Base-by-base conservation (phyloP, 2,888 invertebrate species). In the Omphaloscelis lunosa region DNA sequence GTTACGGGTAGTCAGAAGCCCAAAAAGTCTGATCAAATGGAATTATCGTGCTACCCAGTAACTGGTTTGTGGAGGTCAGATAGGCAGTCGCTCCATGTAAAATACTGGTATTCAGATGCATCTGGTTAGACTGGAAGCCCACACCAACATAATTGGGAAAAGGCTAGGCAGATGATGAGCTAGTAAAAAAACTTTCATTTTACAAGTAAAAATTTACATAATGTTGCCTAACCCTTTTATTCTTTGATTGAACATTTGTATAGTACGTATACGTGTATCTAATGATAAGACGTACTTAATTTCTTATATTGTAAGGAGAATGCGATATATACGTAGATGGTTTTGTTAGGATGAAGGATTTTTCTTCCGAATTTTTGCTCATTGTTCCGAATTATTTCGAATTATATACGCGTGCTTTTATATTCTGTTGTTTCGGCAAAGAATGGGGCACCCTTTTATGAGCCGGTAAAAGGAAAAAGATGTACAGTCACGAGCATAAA, bases 341-440 rank as follows among this genome's bases (percentile, higher is more conserved):
- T 27, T 70, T 34, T 59, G 41, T 73, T 23, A 12, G 48, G 15
- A 65, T 51, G 45, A 73, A 53, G 17, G 27, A 72, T 59, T 59
- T 72, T 59, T 81, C 58, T 72, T 45, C 41, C n/a, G n/a, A n/a
- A n/a, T n/a, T n/a, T n/a, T n/a, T n/a, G 51, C 63, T 48, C 65
- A 41, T 58, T 72, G 29, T 34, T 4, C n/a, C 9, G 12, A 72
- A 72, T 72, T 27, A 34, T 75, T 63, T 48, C n/a, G 7, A 17
- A 70, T 63, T 72, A 45, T 27, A 79, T 62, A 70, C 34, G 27
- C 7, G 9, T 34, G 53, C 27, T 66, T 29, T 79, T 79, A 53
- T 34, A 34, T 69, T 61, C 15, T 53, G 34, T 53, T 77, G 45
- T 80, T 80, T 80, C 17, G 23, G 1, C 12, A 45, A 45, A 53